phyloP scores from a whole-genome alignment of 1,140 invertebrate species.

The Agrypnia vestita region DNA sequence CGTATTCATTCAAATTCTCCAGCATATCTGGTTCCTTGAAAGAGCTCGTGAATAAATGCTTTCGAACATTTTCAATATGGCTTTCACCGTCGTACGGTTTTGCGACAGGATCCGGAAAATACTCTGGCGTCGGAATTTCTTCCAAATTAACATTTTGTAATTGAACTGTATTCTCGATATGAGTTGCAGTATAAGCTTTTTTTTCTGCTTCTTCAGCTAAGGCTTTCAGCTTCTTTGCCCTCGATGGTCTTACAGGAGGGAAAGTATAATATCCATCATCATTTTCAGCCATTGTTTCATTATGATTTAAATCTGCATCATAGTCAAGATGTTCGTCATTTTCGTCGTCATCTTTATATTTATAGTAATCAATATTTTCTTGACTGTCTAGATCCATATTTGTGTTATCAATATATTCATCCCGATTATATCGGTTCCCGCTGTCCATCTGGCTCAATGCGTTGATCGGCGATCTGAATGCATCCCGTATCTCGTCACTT shows the following conservation, averaged over 20 bases:
- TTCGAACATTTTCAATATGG: slow-evolving; percentile 44
- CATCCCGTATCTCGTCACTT: slow-evolving; percentile 84
- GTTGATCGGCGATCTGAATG: slow-evolving; percentile 80
- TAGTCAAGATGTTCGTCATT: slow-evolving; percentile 46
- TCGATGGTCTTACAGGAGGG: slow-evolving; percentile 70
- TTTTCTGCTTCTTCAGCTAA: slow-evolving; percentile 42
- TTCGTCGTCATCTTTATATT: slow-evolving; percentile 55
- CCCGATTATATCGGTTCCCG: slow-evolving; percentile 63
- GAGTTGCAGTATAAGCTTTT: slow-evolving; percentile 49
- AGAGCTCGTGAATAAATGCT: slow-evolving; percentile 46
- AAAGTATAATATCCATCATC: slow-evolving; percentile 73
- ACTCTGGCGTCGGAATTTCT: slow-evolving; percentile 44
- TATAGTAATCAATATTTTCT: slow-evolving; percentile 62
- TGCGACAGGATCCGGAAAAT: slow-evolving; percentile 49
- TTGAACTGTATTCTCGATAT: slow-evolving; percentile 53
- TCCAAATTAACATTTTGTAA: slow-evolving; percentile 37
- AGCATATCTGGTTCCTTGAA: slow-evolving; percentile 59
- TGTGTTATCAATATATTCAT: slow-evolving; percentile 64
- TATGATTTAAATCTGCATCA: slow-evolving; percentile 65
- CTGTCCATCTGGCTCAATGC: slow-evolving; percentile 75
- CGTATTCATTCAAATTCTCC: slow-evolving; percentile 60
- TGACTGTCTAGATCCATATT: slow-evolving; percentile 67
- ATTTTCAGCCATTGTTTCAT: slow-evolving; percentile 68
- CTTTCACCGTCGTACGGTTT: slow-evolving; percentile 31
- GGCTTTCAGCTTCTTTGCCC: slow-evolving; percentile 70